Conservation (phyloP, 2,113 vertebrate species). For the Epinephelus moara region DNA sequence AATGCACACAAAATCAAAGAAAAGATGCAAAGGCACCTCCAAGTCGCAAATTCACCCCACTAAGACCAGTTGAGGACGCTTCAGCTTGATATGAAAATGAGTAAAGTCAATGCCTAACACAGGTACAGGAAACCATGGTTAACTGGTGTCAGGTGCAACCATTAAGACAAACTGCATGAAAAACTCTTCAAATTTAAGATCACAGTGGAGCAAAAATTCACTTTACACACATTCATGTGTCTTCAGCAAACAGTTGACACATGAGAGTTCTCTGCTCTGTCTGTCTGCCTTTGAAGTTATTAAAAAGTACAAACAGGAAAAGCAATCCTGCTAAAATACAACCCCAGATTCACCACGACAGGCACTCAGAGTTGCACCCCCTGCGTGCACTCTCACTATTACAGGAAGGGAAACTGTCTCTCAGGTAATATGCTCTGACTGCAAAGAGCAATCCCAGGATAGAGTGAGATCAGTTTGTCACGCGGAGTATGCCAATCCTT, state of each 20-base stretch:
- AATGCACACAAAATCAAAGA: neutral
- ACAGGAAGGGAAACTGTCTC: neutral
- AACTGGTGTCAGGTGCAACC: neutral
- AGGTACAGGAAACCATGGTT: neutral
- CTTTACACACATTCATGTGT: neutral
- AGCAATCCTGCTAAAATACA: neutral
- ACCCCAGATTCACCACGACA: neutral
- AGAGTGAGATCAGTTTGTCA: constrained; percentile 25
- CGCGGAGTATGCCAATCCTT: neutral
- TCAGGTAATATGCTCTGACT: constrained; percentile 31
- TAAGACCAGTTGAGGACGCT: neutral
- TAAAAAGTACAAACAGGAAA: neutral
- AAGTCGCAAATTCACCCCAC: neutral
- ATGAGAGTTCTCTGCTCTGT: too few species aligned
- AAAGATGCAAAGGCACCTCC: neutral
- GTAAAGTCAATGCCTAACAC: too few species aligned
- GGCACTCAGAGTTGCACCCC: neutral
- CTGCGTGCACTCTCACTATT: neutral
- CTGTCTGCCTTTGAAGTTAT: neutral
- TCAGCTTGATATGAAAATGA: too few species aligned
- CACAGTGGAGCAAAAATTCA: neutral
- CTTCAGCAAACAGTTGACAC: neutral
- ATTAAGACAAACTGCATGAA: neutral
- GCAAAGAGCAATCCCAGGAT: constrained; percentile 3
- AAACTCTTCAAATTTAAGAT: neutral